Conservation (phyloP, 2,113 vertebrate genomes). For the Balaeniceps rex region DNA sequence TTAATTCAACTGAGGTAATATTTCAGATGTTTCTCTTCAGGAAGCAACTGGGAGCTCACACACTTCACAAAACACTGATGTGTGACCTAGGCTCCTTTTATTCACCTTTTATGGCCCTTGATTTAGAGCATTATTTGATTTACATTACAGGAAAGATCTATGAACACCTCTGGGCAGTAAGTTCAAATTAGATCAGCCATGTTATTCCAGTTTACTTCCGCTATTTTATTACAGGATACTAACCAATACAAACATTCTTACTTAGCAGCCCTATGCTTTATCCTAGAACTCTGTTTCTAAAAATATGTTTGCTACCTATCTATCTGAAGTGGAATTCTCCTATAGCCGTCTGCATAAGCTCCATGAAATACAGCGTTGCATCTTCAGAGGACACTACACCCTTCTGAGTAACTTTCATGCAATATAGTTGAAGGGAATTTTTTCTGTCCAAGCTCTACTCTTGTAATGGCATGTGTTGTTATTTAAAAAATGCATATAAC, state of each 20-base stretch:
- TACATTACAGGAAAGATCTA: background rate
- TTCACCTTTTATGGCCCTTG: background rate
- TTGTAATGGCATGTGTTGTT: slow-evolving; percentile 34
- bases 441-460: slow-evolving; percentile 31
- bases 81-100: background rate
- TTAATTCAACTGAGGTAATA: background rate
- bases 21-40: background rate
- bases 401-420: slow-evolving; percentile 33
- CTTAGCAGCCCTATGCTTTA: background rate
- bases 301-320: background rate
- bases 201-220: background rate
- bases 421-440: background rate
- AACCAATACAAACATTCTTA: background rate
- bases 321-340: background rate
- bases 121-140: background rate
- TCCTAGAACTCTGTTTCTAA: background rate
- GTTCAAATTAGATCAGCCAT: background rate
- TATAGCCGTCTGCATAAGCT: background rate
- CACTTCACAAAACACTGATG: background rate
- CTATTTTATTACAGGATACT: background rate
- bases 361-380: background rate
- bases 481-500: slow-evolving; percentile 31
- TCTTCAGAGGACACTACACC: background rate
- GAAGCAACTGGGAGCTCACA: background rate
- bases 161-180: background rate